Base-by-base conservation (phyloP, 2,113 vertebrate species). In the Mesembrinibis cayennensis region DNA sequence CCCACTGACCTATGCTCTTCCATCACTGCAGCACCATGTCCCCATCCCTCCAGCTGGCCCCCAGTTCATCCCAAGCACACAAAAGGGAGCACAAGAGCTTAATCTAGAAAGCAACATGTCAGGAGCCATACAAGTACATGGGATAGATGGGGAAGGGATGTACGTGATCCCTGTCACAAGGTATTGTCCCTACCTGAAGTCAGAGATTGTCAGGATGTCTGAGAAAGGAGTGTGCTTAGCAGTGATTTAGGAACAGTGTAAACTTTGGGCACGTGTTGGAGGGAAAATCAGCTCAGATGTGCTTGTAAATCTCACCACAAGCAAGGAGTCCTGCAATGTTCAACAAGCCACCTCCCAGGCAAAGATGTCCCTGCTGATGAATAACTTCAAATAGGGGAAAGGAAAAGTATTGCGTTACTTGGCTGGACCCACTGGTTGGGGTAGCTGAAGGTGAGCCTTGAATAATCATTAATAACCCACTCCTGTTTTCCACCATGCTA, bases 41-140 rank as follows among this genome's bases (percentile, higher is more conserved):
- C 13, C 9, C 18, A 10, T 7, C 18, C 7, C 18, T 61, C n/a
- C 9, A 6, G 16, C 15, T 23, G 29, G 9, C 5, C 6, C 11
- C 10, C 6, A 10, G 38, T 8, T 27, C 21, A n/a, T 17, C 13
- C 19, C 47, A 52, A 70, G 29, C 5, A 55, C 12, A 34, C 4
- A 25, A 52, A 89, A 47, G 3, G 17, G 3, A 92, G 9, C 14
- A 34, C 8, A 50, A 45, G 25, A 74, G 8, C 38, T 94, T 58
- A n/a, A 22, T 52, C 20, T 56, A 30, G 29, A 45, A 53, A n/a
- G 1, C 11, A 69, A 8, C 27, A 4, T 0, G 1, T 22, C 7
- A 36, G 38, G 12, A 73, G 7, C 7, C 34, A 50, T 32, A 11
- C 7, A 30, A 77, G 6, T n/a, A 32, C 1, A 2, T 59, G 52